Base-by-base conservation (phyloP, 2,113 vertebrate species). In the Oryzias woworae region DNA sequence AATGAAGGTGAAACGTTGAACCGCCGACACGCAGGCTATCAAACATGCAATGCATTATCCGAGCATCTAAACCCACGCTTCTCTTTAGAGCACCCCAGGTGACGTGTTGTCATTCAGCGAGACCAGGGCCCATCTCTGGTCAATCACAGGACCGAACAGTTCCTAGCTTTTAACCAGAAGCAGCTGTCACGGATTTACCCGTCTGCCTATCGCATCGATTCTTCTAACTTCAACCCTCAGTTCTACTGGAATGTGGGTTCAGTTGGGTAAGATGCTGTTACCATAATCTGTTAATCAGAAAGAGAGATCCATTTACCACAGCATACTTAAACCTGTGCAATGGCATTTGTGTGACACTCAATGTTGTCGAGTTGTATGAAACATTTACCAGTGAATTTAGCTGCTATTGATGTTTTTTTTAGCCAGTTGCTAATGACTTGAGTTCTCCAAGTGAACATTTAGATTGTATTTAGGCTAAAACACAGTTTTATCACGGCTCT, bases 61-160 rank as follows among this genome's bases (percentile, higher is more conserved):
- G 62, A 2, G 66, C 45, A 10, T 16, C 57, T 48, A 16, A 46
- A 22, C 41, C 17, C 24, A 5, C 23, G 14, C 77, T 17, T 79
- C 44, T 58, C 50, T 66, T 59, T 85, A 99, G 97, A n/a, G 96
- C 7, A 94, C 94, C 53, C 91, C 92, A 7, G 94, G 94, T 57
- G 97, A 98, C 0, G 96, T 99, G 71, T 85, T 99, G 66, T 99
- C 97, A 0, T 98, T 99, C 88, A 99, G 96, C 26, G 97, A 99
- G 84, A 94, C 90, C 4, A 91, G 94, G 82, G 96, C 97, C 4
- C 96, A 98, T 95, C 97, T 49, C 90, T 96, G 46, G 92, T 96
- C 65, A 94, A 98, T 81, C 97, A 99, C 87, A 94, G 92, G 77
- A 85, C 94, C 0, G 96, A 98, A 55, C 94, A 94, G 83, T 95